Percentiles rank a stretch among this genome's conserved stretches.
These are phyloP conservation scores for Cephalopachus bancanus DNA, from an alignment of 2,797 vertebrate species.

Conservation along the genomic window DNA sequence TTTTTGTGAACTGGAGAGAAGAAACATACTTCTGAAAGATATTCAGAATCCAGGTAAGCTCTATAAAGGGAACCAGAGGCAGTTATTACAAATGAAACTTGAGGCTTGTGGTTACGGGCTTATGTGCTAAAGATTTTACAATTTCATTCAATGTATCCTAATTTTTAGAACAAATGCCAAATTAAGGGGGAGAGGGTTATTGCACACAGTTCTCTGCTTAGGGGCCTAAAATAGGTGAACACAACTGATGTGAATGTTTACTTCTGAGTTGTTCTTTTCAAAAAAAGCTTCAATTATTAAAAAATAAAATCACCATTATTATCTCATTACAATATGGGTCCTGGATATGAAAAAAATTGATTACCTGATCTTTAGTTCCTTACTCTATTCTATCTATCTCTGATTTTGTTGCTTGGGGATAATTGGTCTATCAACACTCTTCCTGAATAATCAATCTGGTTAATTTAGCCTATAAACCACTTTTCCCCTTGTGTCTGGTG, in stretches of 20 bases:
- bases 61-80: neutral
- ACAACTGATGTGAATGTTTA: neutral
- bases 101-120: neutral
- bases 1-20: slow-evolving; percentile 41
- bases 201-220: neutral
- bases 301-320: slow-evolving; percentile 73
- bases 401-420: slow-evolving; percentile 73
- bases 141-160: neutral
- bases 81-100: slow-evolving; percentile 34
- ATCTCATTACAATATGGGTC: slow-evolving; percentile 72
- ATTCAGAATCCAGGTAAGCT: slow-evolving; percentile 18
- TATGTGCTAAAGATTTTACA: neutral
- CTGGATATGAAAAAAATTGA: slow-evolving; percentile 75
- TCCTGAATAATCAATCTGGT: slow-evolving; percentile 83
- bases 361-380: slow-evolving; percentile 61
- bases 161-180: slow-evolving; percentile 21
- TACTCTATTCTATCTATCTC: slow-evolving; percentile 48
- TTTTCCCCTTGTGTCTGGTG: slow-evolving; percentile 72
- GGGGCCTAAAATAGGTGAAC: neutral
- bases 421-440: slow-evolving; percentile 72
- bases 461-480: slow-evolving; percentile 80
- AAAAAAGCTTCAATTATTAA: slow-evolving; percentile 65
- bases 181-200: neutral
- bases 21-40: slow-evolving; percentile 14
- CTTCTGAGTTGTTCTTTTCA: slow-evolving; percentile 58